Conservation (phyloP, 2,113 vertebrate species). For the Gallinago jamesoni region DNA sequence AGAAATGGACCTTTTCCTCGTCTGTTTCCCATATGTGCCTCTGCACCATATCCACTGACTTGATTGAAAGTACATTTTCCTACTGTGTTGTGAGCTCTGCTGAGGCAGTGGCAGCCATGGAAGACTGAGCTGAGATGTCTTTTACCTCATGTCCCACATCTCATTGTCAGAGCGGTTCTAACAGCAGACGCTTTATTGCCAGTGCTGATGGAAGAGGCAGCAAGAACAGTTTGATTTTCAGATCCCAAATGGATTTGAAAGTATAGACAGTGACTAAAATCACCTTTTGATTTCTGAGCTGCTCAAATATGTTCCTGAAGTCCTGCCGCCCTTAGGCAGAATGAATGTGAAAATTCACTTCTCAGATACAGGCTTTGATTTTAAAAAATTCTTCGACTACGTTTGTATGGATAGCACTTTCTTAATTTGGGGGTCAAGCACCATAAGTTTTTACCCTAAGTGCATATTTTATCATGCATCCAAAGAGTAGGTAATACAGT, state of each 20-base stretch:
- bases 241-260: background rate
- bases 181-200: background rate
- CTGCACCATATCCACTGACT: background rate
- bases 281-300: background rate
- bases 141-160: background rate
- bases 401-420: background rate
- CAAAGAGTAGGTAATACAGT: background rate
- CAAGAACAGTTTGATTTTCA: background rate
- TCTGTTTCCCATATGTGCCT: background rate
- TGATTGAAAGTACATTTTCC: background rate
- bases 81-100: background rate
- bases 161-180: background rate
- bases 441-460: background rate
- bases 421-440: background rate
- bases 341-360: rapidly evolving
- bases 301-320: background rate
- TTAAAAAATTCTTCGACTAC: background rate
- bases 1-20: background rate
- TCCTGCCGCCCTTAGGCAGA: background rate
- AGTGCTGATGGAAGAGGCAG: background rate
- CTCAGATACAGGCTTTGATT: background rate
- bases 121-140: background rate
- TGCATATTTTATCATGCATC: background rate
- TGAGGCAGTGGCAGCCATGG: rapidly evolving
- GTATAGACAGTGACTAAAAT: background rate